phyloP scores from a whole-genome alignment of 1,140 invertebrate species.

The Hydropsyche tenuis region DNA sequence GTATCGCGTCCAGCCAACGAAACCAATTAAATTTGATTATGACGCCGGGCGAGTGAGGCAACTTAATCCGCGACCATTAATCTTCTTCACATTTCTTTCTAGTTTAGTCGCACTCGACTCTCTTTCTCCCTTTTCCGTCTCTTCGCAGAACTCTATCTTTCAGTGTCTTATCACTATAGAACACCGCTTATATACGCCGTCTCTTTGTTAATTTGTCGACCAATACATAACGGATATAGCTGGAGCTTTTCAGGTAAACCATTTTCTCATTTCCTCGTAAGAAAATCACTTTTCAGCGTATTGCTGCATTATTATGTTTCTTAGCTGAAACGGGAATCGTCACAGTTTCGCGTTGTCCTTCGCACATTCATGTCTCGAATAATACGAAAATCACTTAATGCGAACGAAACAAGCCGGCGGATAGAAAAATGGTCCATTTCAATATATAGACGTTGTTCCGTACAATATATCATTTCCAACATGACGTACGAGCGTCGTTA shows the following conservation, averaged over 20 bases:
- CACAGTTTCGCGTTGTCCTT: neutral
- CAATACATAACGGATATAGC: neutral
- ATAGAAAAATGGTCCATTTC: conserved; percentile 26
- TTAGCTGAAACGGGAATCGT: neutral
- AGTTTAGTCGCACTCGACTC: conserved; percentile 7
- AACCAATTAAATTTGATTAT: conserved; percentile 33
- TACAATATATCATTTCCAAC: conserved; percentile 22
- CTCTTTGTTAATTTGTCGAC: neutral
- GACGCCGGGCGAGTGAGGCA: conserved; percentile 1
- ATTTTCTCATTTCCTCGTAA: neutral
- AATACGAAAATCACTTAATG: conserved; percentile 13
- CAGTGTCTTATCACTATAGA: conserved; percentile 7
- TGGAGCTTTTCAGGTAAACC: neutral
- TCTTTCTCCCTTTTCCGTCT: too few species aligned
- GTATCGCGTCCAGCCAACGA: neutral
- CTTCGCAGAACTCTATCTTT: conserved; percentile 3
- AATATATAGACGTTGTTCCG: conserved; percentile 18
- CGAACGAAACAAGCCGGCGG: conserved; percentile 4
- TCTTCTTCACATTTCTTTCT: conserved; percentile 32
- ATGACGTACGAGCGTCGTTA: conserved; percentile 31
- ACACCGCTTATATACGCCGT: neutral
- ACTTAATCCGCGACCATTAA: conserved; percentile 24
- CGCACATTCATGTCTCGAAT: neutral
- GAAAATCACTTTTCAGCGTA: neutral
- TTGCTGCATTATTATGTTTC: neutral